Base-by-base conservation (phyloP, 2,113 vertebrate genomes). In the Lynx canadensis region DNA sequence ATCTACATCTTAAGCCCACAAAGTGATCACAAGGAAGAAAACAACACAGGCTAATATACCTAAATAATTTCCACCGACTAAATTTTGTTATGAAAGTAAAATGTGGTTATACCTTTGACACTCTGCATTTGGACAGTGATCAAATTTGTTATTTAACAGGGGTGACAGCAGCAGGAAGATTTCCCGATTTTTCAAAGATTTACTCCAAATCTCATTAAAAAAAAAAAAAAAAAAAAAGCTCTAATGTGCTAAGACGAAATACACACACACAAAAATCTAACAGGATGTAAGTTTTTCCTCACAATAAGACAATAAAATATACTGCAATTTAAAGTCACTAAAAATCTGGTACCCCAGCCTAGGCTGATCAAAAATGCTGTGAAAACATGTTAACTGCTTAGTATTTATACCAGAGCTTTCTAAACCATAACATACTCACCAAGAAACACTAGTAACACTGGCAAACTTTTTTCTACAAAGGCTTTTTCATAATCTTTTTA, bases 231-330 rank as follows among this genome's bases (percentile, higher is more conserved):
- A n/a, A n/a, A n/a, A 41, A 78, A 78, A 78, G 15, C 78, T 45
- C 63, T 89, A 89, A 78, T 82, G 48, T 69, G 52, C n/a, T 73
- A 86, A 82, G 25, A 74, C 25, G 8, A 91, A 95, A 91, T 38
- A 93, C 33, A 89, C 29, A 90, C 38, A 63, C 21, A 60, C 21
- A 65, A 89, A 91, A 93, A 41, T 25, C 18, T 66, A 90, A 90
- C 31, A 83, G 18, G 93, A 89, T 13, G 14, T 31, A 60, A 84
- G 16, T 41, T 68, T 84, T 88, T 69, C 45, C 33, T 85, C 33
- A 92, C 95, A 89, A 85, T 21, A 88, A 76, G 69, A 94, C 36
- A 89, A 71, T 41, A 82, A 69, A 95, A 96, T 55, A 83, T 5
- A 63, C 29, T 50, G 4, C 78, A 89, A 7, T 68, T 91, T 52